A percentile compares a stretch with the other conserved stretches of the same genome.
These are phyloP conservation scores for Acronicta psi DNA, from an alignment of 2,888 invertebrate species.

Conservation along the genomic window DNA sequence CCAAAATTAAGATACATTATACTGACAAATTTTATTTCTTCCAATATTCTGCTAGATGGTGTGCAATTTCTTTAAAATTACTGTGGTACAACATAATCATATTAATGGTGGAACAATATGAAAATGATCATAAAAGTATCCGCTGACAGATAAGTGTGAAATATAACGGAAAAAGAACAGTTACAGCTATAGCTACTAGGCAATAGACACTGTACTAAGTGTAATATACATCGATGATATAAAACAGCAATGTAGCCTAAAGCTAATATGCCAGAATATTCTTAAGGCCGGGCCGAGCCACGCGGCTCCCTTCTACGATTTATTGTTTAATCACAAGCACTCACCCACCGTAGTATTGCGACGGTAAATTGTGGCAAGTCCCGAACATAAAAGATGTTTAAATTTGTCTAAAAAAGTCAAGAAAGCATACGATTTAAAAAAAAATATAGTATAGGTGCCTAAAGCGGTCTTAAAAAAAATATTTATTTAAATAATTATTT, in stretches of 20 bases:
- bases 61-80: too few relatives aligned
- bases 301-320: conserved; percentile 71
- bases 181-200: conserved; percentile 2
- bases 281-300: conserved; percentile 57
- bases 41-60: too few relatives aligned
- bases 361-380: conserved; percentile 80
- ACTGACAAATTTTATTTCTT: too few relatives aligned
- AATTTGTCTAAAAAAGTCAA: conserved; percentile 39
- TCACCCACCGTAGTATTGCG: conserved; percentile 81
- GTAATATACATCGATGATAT: conserved; percentile 38
- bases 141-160: too few relatives aligned
- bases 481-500: too few relatives aligned
- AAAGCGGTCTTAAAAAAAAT: too few relatives aligned
- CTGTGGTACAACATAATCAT: too few relatives aligned
- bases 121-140: too few relatives aligned
- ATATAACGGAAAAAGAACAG: too few relatives aligned
- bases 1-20: too few relatives aligned
- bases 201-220: conserved; percentile 2
- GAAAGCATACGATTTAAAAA: conserved; percentile 1
- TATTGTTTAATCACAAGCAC: conserved; percentile 86
- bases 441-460: background rate
- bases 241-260: conserved; percentile 51
- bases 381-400: conserved; percentile 47
- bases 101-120: too few relatives aligned
- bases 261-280: conserved; percentile 62